These are phyloP conservation scores for Nasonia oneida DNA, from an alignment of 2,888 invertebrate genomes.

Conservation along the genomic window DNA sequence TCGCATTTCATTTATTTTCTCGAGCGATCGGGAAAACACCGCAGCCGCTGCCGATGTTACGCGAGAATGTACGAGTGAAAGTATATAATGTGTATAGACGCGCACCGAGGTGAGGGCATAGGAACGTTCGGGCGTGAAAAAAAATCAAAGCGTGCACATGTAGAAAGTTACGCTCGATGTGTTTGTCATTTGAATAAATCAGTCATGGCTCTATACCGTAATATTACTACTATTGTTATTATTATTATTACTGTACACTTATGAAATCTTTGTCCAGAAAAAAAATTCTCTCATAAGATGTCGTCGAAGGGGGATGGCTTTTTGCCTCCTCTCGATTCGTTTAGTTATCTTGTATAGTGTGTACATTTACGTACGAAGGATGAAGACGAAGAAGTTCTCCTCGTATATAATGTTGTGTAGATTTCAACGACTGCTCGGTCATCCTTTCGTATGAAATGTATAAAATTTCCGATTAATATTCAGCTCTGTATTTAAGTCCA, in stretches of 20 bases:
- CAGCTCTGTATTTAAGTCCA: slow-evolving; percentile 36
- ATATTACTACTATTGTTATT: not conserved
- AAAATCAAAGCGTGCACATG: slow-evolving; percentile 23
- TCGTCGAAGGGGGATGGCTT: slow-evolving; percentile 11
- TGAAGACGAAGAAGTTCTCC: slow-evolving; percentile 8
- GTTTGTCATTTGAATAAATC: slow-evolving; percentile 25
- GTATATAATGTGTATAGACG: not conserved
- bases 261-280: slow-evolving; percentile 31
- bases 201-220: slow-evolving; percentile 33
- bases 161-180: slow-evolving; percentile 42
- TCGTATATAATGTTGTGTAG: slow-evolving; percentile 12
- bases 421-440: not conserved
- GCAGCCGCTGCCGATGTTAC: slow-evolving; percentile 3
- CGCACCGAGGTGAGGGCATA: not conserved
- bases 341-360: slow-evolving; percentile 31
- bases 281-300: slow-evolving; percentile 5
- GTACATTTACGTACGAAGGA: not conserved
- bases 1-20: not conserved
- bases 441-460: slow-evolving; percentile 20
- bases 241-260: not conserved
- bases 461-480: slow-evolving; percentile 18
- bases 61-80: not conserved
- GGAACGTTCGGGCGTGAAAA: slow-evolving; percentile 37
- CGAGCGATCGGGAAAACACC: not conserved
- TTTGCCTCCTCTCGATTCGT: not conserved